Evolutionary conservation across 2,888 invertebrate species (phyloP).

Genomic region (Volucella inflata): DNA sequence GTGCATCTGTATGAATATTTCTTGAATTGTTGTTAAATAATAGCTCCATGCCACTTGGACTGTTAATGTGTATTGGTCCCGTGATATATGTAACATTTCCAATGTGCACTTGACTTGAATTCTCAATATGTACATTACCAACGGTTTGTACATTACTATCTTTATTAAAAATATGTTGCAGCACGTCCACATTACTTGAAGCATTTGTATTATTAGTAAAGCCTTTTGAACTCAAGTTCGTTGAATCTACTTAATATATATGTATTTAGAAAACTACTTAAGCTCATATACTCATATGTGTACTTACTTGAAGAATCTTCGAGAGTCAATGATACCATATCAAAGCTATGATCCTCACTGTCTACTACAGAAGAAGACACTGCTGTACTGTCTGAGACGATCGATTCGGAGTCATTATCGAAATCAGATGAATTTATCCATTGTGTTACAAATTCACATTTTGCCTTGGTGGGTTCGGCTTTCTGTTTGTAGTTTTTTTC

Average conservation of each 20-base stretch:
- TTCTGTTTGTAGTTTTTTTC: slow-evolving; percentile 8
- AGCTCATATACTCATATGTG: too few species aligned
- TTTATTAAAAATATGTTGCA: slow-evolving; percentile 79
- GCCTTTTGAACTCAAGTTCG: slow-evolving; percentile 36
- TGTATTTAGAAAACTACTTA: too few species aligned
- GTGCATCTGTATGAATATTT: slow-evolving; percentile 24
- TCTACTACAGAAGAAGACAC: slow-evolving; percentile 61
- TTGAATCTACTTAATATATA: neutral
- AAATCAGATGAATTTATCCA: slow-evolving; percentile 58
- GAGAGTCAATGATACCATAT: slow-evolving; percentile 32
- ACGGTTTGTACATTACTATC: slow-evolving; percentile 81
- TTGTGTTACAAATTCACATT: slow-evolving; percentile 42
- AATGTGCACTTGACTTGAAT: slow-evolving; percentile 84
- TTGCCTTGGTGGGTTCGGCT: neutral
- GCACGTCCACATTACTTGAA: slow-evolving; percentile 77
- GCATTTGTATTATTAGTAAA: slow-evolving; percentile 62
- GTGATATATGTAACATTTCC: slow-evolving; percentile 85
- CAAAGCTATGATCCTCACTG: slow-evolving; percentile 44
- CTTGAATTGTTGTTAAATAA: slow-evolving; percentile 28
- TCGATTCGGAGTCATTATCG: slow-evolving; percentile 55
- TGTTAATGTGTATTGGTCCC: slow-evolving; percentile 83
- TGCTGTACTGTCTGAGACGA: slow-evolving; percentile 52
- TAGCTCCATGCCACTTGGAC: slow-evolving; percentile 39
- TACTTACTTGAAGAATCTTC: slow-evolving; percentile 25
- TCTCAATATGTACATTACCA: slow-evolving; percentile 83